Evolutionary conservation across 2,797 vertebrate genomes (phyloP).

Genomic region (Anableps anableps): DNA sequence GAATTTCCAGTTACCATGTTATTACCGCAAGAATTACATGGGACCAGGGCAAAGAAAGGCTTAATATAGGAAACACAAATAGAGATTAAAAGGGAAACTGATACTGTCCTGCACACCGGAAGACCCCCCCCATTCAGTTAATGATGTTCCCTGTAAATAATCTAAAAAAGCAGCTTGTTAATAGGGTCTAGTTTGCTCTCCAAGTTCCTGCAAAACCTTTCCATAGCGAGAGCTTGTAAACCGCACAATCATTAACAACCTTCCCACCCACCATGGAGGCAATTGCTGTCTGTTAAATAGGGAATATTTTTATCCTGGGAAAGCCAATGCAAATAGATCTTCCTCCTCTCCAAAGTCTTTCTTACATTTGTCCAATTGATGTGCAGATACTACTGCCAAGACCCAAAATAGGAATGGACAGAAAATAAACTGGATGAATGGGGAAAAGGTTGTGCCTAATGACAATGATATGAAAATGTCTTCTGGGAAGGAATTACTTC

Average conservation of each 20-base stretch:
- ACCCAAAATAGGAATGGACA: not conserved
- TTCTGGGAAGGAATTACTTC: constrained; percentile 35
- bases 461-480: constrained; percentile 9
- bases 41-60: constrained; percentile 31
- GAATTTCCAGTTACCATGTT: constrained; percentile 59
- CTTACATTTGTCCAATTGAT: constrained; percentile 4
- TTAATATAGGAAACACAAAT: constrained; percentile 19
- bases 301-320: constrained; percentile 40
- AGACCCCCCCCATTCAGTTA: constrained; percentile 73
- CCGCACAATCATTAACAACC: constrained; percentile 38
- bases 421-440: constrained; percentile 7
- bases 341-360: constrained; percentile 29
- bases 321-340: constrained; percentile 22
- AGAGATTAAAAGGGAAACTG: constrained; percentile 1
- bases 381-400: constrained; percentile 23
- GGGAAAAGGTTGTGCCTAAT: constrained; percentile 5
- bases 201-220: constrained; percentile 55
- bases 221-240: constrained; percentile 60
- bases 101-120: constrained; percentile 63
- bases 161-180: constrained; percentile 66
- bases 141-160: constrained; percentile 74
- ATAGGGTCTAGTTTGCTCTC: constrained; percentile 47
- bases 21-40: constrained; percentile 49
- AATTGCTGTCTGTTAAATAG: constrained; percentile 41
- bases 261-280: constrained; percentile 36